phyloP scores from a whole-genome alignment of 2,113 vertebrate genomes.

The Bufo bufo region DNA sequence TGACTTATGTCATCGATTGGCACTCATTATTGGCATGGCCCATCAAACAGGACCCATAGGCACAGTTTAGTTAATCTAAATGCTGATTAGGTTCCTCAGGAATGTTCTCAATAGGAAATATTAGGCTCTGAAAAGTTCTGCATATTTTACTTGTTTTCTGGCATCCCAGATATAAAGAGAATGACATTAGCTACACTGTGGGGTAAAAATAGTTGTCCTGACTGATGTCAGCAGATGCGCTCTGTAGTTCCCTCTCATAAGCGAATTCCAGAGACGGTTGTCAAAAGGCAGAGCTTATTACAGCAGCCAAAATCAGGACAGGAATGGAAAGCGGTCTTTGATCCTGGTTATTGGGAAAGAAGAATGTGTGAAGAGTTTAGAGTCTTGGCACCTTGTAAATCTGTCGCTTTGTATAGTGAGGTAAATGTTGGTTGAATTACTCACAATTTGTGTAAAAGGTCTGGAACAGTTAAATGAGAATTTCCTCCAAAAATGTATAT shows the following conservation, averaged over 20 bases:
- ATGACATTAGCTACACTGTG: background rate
- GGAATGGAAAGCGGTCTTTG: conserved; percentile 25
- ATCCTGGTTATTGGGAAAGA: background rate
- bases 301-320: conserved; percentile 7
- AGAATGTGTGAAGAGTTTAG: conserved; percentile 6
- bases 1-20: too few relatives aligned
- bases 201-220: conserved; percentile 28
- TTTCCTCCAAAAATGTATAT: background rate
- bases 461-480: background rate
- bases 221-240: conserved; percentile 38
- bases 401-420: background rate
- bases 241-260: background rate
- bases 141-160: background rate
- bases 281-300: background rate
- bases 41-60: too few relatives aligned
- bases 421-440: background rate
- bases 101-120: background rate
- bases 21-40: too few relatives aligned
- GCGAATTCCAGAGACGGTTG: conserved; percentile 22
- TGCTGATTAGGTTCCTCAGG: too few relatives aligned
- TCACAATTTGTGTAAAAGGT: background rate
- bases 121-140: background rate
- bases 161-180: background rate
- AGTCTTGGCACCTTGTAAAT: conserved; percentile 18
- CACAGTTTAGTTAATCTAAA: too few relatives aligned